Evolutionary conservation across 2,888 invertebrate genomes (phyloP), one percentile per base, ranked within the genome.

Genomic region (Silvanus unidentatus): DNA sequence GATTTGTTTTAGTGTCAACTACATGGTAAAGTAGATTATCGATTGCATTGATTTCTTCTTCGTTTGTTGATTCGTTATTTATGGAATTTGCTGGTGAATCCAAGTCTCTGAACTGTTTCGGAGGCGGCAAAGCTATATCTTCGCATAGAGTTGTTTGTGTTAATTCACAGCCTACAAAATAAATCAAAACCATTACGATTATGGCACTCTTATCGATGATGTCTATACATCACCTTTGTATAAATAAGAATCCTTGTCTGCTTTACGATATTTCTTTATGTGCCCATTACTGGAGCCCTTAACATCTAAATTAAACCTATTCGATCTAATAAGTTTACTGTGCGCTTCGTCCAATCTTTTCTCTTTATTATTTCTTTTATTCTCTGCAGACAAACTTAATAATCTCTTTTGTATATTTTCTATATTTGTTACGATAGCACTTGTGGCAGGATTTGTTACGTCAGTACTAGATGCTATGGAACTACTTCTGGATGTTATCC

Each of bases 1-100:
- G 43, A n/a, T 50, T 59, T 2, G 64, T 61, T 47, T 57, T 52
- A 4, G 85, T 82, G 73, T 88, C 88, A 62, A 88, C 88, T 38
- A 88, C 84, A 65, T 88, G 88, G 62, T 88, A 88, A 3, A 88
- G 73, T 0, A 87, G 84, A 71, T 88, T 88, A 64, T 88, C 88
- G 39, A 82, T 75, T 45, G 65, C 75, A 43, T 62, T 64, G 22
- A 63, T 60, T 51, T 64, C 63, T 42, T 62, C 59, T 39, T 61
- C 58, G 27, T 53, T 58, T 40, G 45, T 57, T 38, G 52, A 72
- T 63, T 58, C 62, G 38, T 62, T 65, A 4, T 59, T 58, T 30
- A 62, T 45, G 4, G 64, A 63, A 50, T 60, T 62, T 8, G 60
- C 54, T 6, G 88, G 88, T 32, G 86, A 82, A 13, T 86, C 84